Evolutionary conservation across 1,140 invertebrate species (phyloP).

Genomic region (Brachionus manjavacas): DNA sequence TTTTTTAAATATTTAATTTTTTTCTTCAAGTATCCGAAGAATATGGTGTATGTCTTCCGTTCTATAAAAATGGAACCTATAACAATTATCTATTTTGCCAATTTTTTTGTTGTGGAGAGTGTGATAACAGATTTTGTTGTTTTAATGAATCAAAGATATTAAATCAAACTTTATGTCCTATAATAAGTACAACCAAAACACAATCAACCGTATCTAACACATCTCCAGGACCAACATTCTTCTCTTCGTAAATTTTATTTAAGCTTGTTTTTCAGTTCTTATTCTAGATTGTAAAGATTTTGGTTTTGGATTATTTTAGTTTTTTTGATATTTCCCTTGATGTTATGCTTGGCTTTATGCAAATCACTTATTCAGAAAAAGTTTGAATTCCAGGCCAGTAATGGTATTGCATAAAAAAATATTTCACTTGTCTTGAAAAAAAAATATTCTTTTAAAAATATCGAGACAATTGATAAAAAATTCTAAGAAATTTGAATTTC

Average conservation of each 20-base stretch:
- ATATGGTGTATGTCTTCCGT: neutral
- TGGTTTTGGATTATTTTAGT: conserved; percentile 3
- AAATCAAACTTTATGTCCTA: neutral
- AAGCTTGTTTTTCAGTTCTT: neutral
- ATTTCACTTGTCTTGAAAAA: neutral
- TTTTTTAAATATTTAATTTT: neutral
- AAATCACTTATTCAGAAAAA: conserved; percentile 10
- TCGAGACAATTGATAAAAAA: too few species aligned
- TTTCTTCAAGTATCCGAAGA: neutral
- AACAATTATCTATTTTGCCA: neutral
- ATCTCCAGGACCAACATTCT: neutral
- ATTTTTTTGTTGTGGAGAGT: neutral
- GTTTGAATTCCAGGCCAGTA: neutral
- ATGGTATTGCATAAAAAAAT: neutral
- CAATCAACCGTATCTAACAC: neutral
- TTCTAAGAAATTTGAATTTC: neutral
- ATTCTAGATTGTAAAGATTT: neutral
- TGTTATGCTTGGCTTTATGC: neutral
- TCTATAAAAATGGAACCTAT: neutral
- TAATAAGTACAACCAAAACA: neutral
- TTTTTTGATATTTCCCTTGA: neutral
- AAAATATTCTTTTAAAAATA: neutral
- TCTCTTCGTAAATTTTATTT: neutral
- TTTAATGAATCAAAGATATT: neutral
- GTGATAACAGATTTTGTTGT: neutral